Conservation (phyloP, 2,888 invertebrate species). For the Troides aeacus region DNA sequence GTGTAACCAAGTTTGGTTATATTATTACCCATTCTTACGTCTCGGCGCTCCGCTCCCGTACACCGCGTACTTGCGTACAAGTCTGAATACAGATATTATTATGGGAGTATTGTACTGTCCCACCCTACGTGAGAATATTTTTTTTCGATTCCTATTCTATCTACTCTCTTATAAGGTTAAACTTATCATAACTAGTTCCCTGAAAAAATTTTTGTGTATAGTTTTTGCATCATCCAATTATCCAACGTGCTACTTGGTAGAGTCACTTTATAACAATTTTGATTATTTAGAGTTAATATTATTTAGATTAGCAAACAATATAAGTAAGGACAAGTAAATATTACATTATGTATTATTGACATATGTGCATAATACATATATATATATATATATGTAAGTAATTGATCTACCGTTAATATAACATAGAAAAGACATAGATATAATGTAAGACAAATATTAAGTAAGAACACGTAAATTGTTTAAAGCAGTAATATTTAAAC, state of each 20-base stretch:
- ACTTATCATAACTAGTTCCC: not conserved
- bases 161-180: not conserved
- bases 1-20: slow-evolving; percentile 18
- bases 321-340: no score
- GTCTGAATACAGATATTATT: slow-evolving; percentile 5
- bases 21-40: slow-evolving; percentile 23
- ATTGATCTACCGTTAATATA: no score
- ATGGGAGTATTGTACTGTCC: not conserved
- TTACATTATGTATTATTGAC: no score
- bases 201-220: not conserved
- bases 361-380: no score
- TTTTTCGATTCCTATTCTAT: not conserved
- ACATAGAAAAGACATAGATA: no score
- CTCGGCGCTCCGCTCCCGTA: not conserved
- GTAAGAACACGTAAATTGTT: no score
- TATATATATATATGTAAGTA: no score
- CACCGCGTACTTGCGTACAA: not conserved
- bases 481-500: no score
- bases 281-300: no score
- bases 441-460: no score
- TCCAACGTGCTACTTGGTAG: not conserved
- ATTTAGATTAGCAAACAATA: no score
- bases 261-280: no score
- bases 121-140: not conserved
- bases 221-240: not conserved